Percentiles rank a stretch among this genome's conserved stretches.
Evolutionary conservation across 2,797 vertebrate species (phyloP).

Genomic region (Falco cherrug): DNA sequence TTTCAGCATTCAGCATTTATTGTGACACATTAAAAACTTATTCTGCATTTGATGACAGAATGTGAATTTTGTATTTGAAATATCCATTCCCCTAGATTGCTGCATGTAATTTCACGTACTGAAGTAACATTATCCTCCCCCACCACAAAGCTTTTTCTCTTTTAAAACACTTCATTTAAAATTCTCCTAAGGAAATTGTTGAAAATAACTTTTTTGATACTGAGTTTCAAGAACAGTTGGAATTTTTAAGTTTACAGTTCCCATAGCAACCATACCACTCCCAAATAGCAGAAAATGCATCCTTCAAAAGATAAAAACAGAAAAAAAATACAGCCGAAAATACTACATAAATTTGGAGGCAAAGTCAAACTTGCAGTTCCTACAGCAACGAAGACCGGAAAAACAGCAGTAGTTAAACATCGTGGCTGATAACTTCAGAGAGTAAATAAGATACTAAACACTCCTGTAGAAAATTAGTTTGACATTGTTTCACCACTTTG

Average conservation of each 20-base stretch:
- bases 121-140: not conserved
- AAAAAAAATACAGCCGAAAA: not conserved
- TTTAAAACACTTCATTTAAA: constrained; percentile 14
- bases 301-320: not conserved
- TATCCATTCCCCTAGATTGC: not conserved
- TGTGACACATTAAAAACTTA: not conserved
- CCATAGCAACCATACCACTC: constrained; percentile 32
- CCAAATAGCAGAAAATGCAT: not conserved
- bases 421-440: not conserved
- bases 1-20: not conserved
- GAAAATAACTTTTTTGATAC: not conserved
- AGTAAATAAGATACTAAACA: not conserved
- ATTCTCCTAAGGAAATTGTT: not conserved
- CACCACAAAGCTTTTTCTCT: not conserved
- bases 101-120: not conserved
- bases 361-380: constrained; percentile 18
- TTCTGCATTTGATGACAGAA: not conserved
- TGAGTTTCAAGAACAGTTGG: not conserved
- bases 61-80: not conserved
- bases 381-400: not conserved
- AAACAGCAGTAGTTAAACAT: not conserved
- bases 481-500: not conserved
- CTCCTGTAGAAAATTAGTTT: not conserved
- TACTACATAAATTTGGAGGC: not conserved
- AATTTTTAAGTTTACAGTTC: constrained; percentile 15